A percentile compares a stretch with the other conserved stretches of the same genome.
These are phyloP conservation scores for Drosophila maculinotata DNA, from an alignment of 2,888 invertebrate genomes.

Conservation along the genomic window DNA sequence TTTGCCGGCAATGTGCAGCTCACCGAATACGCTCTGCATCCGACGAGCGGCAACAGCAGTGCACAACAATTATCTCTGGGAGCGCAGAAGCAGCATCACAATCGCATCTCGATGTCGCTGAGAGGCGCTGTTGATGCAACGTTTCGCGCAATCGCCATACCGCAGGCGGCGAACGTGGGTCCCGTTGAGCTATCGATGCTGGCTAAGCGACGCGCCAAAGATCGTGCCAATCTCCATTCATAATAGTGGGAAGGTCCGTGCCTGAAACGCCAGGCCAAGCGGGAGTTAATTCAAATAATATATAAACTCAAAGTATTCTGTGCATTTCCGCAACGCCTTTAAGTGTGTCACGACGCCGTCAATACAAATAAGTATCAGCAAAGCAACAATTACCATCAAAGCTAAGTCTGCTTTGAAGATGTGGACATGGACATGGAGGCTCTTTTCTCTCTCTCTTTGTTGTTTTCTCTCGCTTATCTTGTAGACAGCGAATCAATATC, in stretches of 20 bases:
- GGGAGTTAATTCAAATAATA: conserved; percentile 51
- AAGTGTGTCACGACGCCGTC: conserved; percentile 15
- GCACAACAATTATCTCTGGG: conserved; percentile 46
- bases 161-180: conserved; percentile 90
- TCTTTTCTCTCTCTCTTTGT: neutral
- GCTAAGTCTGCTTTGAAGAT: conserved; percentile 38
- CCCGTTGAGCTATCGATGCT: conserved; percentile 97
- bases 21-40: conserved; percentile 83
- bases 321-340: conserved; percentile 45
- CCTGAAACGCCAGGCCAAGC: conserved; percentile 40
- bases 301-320: conserved; percentile 64
- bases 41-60: conserved; percentile 13
- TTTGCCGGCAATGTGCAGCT: conserved; percentile 86
- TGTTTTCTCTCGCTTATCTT: neutral
- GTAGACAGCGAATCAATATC: no score
- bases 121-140: conserved; percentile 85
- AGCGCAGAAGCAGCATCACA: conserved; percentile 68
- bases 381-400: conserved; percentile 25
- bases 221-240: conserved; percentile 83
- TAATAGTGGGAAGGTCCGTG: conserved; percentile 66
- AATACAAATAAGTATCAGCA: conserved; percentile 33
- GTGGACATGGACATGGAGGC: neutral
- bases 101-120: conserved; percentile 79
- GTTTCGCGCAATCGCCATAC: conserved; percentile 89
- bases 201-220: conserved; percentile 91